A percentile compares a stretch with the other conserved stretches of the same genome.
Conservation (phyloP, 2,113 vertebrate genomes). For the Aptenodytes forsteri region DNA sequence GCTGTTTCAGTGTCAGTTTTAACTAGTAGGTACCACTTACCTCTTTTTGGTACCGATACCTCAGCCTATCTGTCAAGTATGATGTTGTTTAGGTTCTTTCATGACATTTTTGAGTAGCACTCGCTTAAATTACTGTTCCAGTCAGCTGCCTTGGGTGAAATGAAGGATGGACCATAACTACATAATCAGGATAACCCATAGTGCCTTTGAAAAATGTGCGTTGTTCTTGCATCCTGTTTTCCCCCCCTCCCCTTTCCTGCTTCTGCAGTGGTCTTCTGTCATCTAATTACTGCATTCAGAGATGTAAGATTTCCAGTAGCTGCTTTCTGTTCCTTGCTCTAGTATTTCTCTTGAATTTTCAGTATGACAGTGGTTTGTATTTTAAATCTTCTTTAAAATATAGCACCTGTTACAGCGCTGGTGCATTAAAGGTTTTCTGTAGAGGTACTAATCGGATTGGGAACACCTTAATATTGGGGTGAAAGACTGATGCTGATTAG, state of each 20-base stretch:
- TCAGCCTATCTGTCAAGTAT: neutral
- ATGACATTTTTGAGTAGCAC: neutral
- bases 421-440: neutral
- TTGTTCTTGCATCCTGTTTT: slow-evolving; percentile 1
- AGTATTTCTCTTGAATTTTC: neutral
- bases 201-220: neutral
- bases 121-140: neutral
- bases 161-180: neutral
- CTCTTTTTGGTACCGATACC: neutral
- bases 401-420: neutral
- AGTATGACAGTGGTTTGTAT: neutral
- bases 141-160: neutral
- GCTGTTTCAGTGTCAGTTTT: neutral
- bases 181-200: neutral
- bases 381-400: neutral
- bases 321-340: neutral
- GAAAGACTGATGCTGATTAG: neutral
- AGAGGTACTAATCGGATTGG: neutral
- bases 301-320: neutral
- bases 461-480: neutral
- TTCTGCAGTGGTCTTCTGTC: neutral
- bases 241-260: neutral
- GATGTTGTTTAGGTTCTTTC: neutral
- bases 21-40: neutral
- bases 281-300: neutral